Evolutionary conservation across 2,797 vertebrate species (phyloP).

Genomic region (Spinus pinus): DNA sequence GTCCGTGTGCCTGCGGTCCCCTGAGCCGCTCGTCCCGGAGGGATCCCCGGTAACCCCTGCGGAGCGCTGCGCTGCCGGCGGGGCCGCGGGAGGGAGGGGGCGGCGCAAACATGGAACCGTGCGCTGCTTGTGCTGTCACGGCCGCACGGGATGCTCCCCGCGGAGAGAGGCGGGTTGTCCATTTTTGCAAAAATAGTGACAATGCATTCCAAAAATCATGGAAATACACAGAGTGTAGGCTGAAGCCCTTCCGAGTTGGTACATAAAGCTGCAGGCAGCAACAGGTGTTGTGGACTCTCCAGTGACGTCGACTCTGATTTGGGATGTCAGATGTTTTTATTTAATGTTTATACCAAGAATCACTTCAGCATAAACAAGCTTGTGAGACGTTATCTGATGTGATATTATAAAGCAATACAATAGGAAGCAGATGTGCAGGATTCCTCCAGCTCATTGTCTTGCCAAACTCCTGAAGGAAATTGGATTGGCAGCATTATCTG

Average conservation of each 20-base stretch:
- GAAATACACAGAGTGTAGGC: not conserved
- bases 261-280: not conserved
- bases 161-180: not conserved
- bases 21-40: fast-evolving
- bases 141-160: not conserved
- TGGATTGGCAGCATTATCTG: slow-evolving; percentile 39
- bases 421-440: not conserved
- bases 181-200: fast-evolving
- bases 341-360: not conserved
- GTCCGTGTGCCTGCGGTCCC: fast-evolving
- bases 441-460: not conserved
- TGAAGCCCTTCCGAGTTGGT: not conserved
- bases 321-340: not conserved
- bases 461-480: slow-evolving; percentile 23
- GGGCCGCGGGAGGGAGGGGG: fast-evolving
- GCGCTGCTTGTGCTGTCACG: not conserved
- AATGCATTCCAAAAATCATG: fast-evolving
- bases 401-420: not conserved
- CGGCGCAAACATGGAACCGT: fast-evolving
- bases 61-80: not conserved
- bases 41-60: fast-evolving
- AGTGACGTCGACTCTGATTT: not conserved
- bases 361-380: not conserved
- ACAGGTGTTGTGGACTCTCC: slow-evolving; percentile 16
- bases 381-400: fast-evolving